Percentiles rank a stretch among this genome's conserved stretches.
phyloP scores from a whole-genome alignment of 2,113 vertebrate genomes.

The Alexandromys fortis region DNA sequence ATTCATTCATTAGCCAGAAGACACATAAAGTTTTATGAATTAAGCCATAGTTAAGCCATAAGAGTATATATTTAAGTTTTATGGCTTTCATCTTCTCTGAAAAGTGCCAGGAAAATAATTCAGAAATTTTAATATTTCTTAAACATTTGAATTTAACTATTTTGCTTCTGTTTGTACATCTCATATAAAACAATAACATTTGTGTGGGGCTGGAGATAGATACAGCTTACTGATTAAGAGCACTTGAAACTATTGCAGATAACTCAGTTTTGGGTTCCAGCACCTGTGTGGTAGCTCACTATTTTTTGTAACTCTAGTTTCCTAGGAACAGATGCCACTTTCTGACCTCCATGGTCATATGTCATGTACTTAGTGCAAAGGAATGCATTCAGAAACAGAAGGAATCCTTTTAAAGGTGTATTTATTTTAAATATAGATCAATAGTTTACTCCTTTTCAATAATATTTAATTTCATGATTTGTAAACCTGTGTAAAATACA shows the following conservation, averaged over 20 bases:
- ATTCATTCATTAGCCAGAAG: constrained; percentile 1
- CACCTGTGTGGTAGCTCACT: not conserved
- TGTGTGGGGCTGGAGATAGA: no score
- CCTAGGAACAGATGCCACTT: not conserved
- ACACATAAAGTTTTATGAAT: not conserved
- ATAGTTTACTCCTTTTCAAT: no score
- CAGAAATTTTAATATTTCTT: not conserved
- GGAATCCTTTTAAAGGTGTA: no score
- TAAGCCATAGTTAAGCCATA: not conserved
- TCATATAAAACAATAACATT: not conserved
- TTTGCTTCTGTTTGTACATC: constrained; percentile 38
- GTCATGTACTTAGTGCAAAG: not conserved
- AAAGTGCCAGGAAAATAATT: constrained; percentile 42
- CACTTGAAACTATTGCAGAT: not conserved
- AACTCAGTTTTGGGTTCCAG: not conserved
- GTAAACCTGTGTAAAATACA: constrained; percentile 1
- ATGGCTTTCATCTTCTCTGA: constrained; percentile 12
- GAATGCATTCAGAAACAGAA: not conserved
- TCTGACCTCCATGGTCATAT: not conserved
- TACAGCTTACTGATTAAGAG: not conserved
- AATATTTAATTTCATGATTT: not conserved
- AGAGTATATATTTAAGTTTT: not conserved
- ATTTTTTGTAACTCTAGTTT: not conserved
- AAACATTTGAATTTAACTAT: constrained; percentile 11
- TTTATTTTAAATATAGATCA: no score